Base-by-base conservation (phyloP, 2,888 invertebrate genomes). In the Cheilosia vulpina region DNA sequence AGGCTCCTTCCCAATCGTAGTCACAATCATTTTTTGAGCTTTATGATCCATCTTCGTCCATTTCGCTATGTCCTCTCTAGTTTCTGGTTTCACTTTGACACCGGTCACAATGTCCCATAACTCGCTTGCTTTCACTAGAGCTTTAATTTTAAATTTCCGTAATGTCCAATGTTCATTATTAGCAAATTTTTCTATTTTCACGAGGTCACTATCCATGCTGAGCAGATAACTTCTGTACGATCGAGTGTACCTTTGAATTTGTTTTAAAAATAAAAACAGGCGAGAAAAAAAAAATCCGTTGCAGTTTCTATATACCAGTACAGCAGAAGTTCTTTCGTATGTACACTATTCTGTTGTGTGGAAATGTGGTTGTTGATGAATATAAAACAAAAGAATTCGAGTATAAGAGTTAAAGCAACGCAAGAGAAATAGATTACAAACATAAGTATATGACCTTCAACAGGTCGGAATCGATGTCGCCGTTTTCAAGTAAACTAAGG, bases 1-100 rank as follows among this genome's bases (percentile, higher is more conserved):
- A 38, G 80, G 80, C 45, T 87, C 72, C 68, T 87, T 77, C 7
- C 69, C 83, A 69, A 87, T 82, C 13, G 78, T 83, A 5, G 52
- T 62, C 11, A 52, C 62, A 21, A 73, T 53, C 15, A 38, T 62
- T 38, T 43, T 73, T 45, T 45, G 60, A 15, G 72, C 38, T 27
- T n/a, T 60, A n/a, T 41, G 15, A 34, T 69, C 57, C 6, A 13
- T 6, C 47, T 13, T 19, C 13, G 21, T n/a, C 58, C 50, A 71
- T 45, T 31, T 21, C 13, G 17, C 15, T 7, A 43, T n/a, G 15
- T 21, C 17, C 15, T 53, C 53, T 5, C 27, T 9, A 4, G 27
- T 15, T 43, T 43, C n/a, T 15, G 43, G 43, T 15, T 43, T 43
- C 15, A n/a, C 43, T n/a, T 15, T n/a, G 6, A 43, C 7, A 15